Conservation (phyloP, 1,140 invertebrate species). For the Melipona quadrifasciata region DNA sequence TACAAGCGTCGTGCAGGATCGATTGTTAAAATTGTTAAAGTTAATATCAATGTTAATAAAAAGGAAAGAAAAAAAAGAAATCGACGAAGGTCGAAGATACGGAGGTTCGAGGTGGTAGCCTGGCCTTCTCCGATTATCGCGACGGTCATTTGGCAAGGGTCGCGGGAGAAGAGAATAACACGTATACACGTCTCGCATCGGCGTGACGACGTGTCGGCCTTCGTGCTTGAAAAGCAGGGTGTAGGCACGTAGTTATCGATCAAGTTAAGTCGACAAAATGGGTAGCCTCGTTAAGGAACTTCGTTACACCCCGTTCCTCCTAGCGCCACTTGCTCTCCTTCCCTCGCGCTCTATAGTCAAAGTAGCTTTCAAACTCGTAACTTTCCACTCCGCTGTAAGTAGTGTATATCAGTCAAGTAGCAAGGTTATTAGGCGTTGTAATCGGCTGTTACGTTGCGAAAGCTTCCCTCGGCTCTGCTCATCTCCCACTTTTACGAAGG, state of each 20-base stretch:
- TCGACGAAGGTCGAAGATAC: too few species aligned
- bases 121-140: not conserved
- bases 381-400: slow-evolving; percentile 74
- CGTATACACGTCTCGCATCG: slow-evolving; percentile 45
- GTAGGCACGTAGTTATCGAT: slow-evolving; percentile 74
- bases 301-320: slow-evolving; percentile 64
- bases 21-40: not conserved
- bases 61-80: too few species aligned
- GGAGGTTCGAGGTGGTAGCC: too few species aligned
- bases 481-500: slow-evolving; percentile 10
- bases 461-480: slow-evolving; percentile 43
- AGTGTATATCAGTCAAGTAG: slow-evolving; percentile 66
- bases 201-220: slow-evolving; percentile 57
- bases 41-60: not conserved
- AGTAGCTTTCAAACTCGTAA: slow-evolving; percentile 77
- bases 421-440: slow-evolving; percentile 69
- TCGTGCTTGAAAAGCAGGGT: slow-evolving; percentile 61
- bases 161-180: slow-evolving; percentile 55
- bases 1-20: not conserved
- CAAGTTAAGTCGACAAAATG: slow-evolving; percentile 73
- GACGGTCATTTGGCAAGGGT: slow-evolving; percentile 17
- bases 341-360: slow-evolving; percentile 63
- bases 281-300: slow-evolving; percentile 78
- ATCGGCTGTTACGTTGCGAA: slow-evolving; percentile 63
- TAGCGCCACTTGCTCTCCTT: slow-evolving; percentile 43